phyloP scores from a whole-genome alignment of 2,113 vertebrate genomes.

The Polyodon spathula region DNA sequence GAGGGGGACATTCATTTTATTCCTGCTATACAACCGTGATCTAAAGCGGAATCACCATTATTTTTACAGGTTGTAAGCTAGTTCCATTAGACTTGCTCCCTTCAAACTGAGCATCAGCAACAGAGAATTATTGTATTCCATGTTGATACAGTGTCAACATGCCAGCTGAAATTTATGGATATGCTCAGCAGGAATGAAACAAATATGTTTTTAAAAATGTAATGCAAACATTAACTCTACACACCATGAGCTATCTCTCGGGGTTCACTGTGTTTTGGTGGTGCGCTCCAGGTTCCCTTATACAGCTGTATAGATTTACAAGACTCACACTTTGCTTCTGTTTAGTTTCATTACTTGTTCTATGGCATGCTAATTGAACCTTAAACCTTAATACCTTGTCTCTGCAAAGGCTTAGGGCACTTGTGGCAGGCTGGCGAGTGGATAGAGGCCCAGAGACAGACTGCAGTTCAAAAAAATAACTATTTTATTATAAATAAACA shows the following conservation, averaged over 20 bases:
- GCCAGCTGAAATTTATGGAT: conserved; percentile 11
- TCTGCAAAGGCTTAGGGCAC: too few relatives aligned
- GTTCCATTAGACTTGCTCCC: background rate
- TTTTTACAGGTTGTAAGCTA: conserved; percentile 2
- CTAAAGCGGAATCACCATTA: background rate
- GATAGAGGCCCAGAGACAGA: too few relatives aligned
- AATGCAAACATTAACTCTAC: conserved; percentile 2
- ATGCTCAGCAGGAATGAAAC: conserved; percentile 5
- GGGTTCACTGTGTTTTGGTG: background rate
- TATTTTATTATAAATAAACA: too few relatives aligned
- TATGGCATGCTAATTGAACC: too few relatives aligned
- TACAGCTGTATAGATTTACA: too few relatives aligned
- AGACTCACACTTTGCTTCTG: too few relatives aligned
- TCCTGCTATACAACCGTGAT: background rate
- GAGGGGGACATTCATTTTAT: conserved; percentile 6
- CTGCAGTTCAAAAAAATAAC: too few relatives aligned
- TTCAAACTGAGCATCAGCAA: too few relatives aligned
- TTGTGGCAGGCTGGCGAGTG: too few relatives aligned
- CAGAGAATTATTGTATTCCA: background rate
- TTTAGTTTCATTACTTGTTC: too few relatives aligned
- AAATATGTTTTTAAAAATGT: conserved; percentile 8
- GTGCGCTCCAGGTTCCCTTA: too few relatives aligned
- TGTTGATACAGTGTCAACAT: conserved; percentile 6
- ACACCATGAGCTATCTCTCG: background rate
- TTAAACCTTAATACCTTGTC: too few relatives aligned